Evolutionary conservation across 2,888 invertebrate species (phyloP).

Genomic region (Habrosyne pyritoides): DNA sequence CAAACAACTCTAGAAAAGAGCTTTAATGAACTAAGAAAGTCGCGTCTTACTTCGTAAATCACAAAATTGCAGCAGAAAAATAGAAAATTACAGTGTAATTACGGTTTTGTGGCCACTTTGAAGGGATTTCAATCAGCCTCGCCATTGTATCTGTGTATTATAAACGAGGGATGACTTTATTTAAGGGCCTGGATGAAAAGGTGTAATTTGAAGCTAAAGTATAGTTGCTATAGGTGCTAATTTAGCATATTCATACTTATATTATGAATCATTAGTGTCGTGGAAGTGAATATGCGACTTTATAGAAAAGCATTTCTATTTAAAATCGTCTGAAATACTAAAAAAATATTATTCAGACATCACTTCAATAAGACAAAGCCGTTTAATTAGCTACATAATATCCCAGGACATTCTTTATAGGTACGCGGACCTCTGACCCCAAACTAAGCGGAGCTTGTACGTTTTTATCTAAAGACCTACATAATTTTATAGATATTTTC

Average conservation of each 20-base stretch:
- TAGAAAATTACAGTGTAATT: slow-evolving; percentile 32
- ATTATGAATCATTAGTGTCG: no score
- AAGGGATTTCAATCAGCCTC: slow-evolving; percentile 36
- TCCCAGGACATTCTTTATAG: no score
- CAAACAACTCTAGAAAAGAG: not conserved
- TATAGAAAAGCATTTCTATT: no score
- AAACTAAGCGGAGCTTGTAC: no score
- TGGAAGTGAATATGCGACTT: no score
- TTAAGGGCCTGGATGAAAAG: slow-evolving; percentile 31
- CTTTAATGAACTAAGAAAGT: not conserved
- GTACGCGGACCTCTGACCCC: no score
- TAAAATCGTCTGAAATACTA: no score
- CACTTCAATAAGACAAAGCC: no score
- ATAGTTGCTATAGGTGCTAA: not conserved
- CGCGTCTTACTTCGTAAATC: not conserved
- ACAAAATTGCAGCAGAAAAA: slow-evolving; percentile 2
- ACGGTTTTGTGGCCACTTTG: slow-evolving; percentile 35
- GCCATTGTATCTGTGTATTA: slow-evolving; percentile 41
- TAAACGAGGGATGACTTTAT: slow-evolving; percentile 27
- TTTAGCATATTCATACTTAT: not conserved
- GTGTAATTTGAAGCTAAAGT: slow-evolving; percentile 17
- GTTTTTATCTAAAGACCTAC: no score
- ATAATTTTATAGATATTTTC: no score
- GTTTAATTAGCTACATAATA: no score
- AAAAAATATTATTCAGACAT: no score